Percentiles rank a stretch among this genome's conserved stretches.
These are phyloP conservation scores for Ridgeia piscesae DNA, from an alignment of 1,140 invertebrate species.

Conservation along the genomic window DNA sequence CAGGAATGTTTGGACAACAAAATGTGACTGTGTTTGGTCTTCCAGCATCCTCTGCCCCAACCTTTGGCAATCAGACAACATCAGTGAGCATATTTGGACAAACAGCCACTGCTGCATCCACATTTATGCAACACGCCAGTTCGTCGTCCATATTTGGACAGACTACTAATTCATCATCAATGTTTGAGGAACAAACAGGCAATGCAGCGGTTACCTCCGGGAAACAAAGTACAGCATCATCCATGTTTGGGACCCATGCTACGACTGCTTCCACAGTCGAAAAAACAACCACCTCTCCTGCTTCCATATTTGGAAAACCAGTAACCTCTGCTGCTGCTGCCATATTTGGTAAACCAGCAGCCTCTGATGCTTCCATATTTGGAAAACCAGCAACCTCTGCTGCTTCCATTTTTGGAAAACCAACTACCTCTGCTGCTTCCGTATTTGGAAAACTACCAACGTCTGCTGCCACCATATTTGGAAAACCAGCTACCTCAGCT, in stretches of 20 bases:
- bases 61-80: constrained; percentile 4
- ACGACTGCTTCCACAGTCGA: not conserved
- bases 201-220: not conserved
- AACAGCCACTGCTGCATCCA: not conserved
- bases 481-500: not conserved
- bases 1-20: not conserved
- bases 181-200: not conserved
- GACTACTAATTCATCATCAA: not conserved
- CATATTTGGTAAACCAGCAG: not conserved
- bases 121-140: not conserved
- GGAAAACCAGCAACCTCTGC: not conserved
- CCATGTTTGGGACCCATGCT: not conserved
- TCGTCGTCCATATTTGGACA: not conserved
- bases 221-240: not conserved
- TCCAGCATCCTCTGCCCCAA: not conserved
- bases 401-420: not conserved
- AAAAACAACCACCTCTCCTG: not conserved
- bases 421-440: not conserved
- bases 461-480: not conserved
- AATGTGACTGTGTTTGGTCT: not conserved
- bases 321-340: not conserved
- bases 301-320: not conserved
- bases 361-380: not conserved
- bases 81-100: not conserved
- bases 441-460: not conserved